Evolutionary conservation across 2,113 vertebrate species (phyloP).

Genomic region (Sapayoa aenigma): DNA sequence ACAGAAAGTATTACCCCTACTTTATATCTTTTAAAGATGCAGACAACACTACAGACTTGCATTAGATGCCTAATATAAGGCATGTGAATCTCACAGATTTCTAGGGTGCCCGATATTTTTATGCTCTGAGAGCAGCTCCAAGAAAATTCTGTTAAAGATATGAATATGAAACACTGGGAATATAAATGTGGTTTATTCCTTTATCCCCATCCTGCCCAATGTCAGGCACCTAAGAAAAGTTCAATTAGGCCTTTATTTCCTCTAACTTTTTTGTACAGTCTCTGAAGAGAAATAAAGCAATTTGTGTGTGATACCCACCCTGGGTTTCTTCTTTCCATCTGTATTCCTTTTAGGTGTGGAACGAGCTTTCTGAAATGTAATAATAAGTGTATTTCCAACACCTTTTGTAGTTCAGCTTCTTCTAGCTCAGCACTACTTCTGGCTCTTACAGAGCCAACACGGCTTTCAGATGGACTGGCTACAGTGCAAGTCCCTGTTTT

Average conservation of each 20-base stretch:
- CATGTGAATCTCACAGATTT: not conserved
- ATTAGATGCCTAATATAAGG: not conserved
- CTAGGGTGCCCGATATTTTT: not conserved
- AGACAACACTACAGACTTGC: not conserved
- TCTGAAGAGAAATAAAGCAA: not conserved
- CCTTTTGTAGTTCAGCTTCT: not conserved
- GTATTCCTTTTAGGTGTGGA: not conserved
- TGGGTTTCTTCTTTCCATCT: not conserved
- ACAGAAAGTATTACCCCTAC: not conserved
- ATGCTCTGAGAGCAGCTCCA: not conserved
- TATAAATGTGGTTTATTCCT: not conserved
- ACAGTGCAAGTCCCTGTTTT: not conserved
- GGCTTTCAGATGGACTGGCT: not conserved
- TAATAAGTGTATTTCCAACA: not conserved
- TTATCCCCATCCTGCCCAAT: not conserved
- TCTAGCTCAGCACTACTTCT: not conserved
- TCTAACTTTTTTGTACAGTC: not conserved
- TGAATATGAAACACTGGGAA: not conserved
- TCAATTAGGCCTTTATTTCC: not conserved
- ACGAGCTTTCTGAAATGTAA: not conserved
- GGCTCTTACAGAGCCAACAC: not conserved
- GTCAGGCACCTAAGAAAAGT: not conserved
- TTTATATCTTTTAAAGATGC: not conserved
- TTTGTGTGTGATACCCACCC: too few relatives aligned
- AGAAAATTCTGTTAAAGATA: not conserved